Percentiles rank a stretch among this genome's conserved stretches.
These are phyloP conservation scores for Cynaeus angustus DNA, from an alignment of 2,888 invertebrate species.

Conservation along the genomic window DNA sequence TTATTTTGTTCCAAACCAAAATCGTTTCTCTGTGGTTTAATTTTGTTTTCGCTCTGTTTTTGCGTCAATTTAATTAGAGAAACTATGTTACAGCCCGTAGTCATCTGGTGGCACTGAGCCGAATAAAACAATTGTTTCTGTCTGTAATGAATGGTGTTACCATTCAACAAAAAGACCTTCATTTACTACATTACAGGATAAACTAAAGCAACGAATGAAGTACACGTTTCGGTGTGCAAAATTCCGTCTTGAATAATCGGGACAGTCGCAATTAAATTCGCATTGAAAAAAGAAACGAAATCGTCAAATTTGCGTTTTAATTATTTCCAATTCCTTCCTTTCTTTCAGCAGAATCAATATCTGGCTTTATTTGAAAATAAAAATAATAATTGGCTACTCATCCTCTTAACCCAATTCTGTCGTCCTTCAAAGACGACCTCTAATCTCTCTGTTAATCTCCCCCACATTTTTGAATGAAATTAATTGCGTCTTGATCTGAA, in stretches of 20 bases:
- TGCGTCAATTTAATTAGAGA: background rate
- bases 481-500: background rate
- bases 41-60: background rate
- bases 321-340: background rate
- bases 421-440: background rate
- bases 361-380: background rate
- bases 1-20: too few species aligned
- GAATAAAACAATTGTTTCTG: conserved; percentile 1
- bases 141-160: too few species aligned
- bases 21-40: too few species aligned
- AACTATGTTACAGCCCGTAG: background rate
- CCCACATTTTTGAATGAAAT: background rate
- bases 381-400: background rate
- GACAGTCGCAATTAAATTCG: too few species aligned
- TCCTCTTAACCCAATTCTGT: background rate
- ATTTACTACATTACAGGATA: too few species aligned
- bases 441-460: background rate
- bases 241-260: too few species aligned
- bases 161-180: too few species aligned
- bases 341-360: background rate
- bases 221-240: too few species aligned
- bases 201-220: too few species aligned
- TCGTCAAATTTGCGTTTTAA: background rate
- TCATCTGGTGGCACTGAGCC: background rate
- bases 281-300: background rate